Conservation (phyloP, 2,797 vertebrate genomes). For the Capromys pilorides region DNA sequence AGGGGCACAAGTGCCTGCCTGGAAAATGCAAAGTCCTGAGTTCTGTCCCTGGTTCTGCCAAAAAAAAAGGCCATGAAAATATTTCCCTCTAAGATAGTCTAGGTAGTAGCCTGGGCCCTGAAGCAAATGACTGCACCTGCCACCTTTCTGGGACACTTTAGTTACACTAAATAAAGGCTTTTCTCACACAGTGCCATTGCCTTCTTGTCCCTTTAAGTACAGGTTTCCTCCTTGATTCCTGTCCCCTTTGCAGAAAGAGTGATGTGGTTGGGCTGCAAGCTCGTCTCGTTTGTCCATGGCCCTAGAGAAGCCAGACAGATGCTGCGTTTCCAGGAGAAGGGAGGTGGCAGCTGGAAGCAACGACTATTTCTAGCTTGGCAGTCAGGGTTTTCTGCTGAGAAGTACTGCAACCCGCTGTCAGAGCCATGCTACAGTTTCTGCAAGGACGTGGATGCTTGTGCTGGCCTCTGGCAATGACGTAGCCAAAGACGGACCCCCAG, state of each 20-base stretch:
- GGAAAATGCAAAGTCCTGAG: too few relatives aligned
- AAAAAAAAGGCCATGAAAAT: constrained; percentile 18
- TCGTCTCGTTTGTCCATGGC: not conserved
- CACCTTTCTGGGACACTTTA: not conserved
- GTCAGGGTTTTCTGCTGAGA: not conserved
- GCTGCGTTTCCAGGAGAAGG: not conserved
- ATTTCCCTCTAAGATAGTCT: constrained; percentile 23
- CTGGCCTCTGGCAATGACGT: not conserved
- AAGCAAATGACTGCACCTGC: constrained; percentile 26
- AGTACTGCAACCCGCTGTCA: not conserved
- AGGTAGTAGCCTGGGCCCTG: not conserved
- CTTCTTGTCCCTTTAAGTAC: not conserved
- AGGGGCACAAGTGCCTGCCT: too few relatives aligned
- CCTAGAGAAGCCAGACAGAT: not conserved
- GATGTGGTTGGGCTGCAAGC: not conserved
- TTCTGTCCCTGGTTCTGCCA: too few relatives aligned
- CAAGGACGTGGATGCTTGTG: not conserved
- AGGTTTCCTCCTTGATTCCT: not conserved
- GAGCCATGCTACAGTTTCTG: not conserved
- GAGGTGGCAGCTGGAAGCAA: not conserved
- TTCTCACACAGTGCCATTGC: not conserved
- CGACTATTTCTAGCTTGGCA: not conserved
- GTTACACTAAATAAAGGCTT: not conserved
- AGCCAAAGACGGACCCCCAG: not conserved
- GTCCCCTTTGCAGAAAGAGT: not conserved